phyloP scores from a whole-genome alignment of 2,888 invertebrate genomes.

The Scaptomyza cyrtandrae region DNA sequence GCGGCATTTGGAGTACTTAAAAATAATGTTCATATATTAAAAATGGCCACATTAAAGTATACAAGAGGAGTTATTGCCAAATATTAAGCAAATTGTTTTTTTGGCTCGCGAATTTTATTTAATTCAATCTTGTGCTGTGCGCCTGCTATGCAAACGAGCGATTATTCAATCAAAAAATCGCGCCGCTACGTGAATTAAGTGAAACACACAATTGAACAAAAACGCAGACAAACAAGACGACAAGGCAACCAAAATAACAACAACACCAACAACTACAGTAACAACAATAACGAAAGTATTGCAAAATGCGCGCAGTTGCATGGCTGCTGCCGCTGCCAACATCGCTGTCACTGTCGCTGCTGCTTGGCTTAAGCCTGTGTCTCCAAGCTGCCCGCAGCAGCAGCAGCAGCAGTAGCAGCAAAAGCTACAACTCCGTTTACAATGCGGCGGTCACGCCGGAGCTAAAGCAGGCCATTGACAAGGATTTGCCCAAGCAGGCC shows the following conservation, averaged over 20 bases:
- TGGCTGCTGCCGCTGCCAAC: slow-evolving; percentile 45
- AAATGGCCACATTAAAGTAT: slow-evolving; percentile 44
- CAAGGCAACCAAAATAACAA: slow-evolving; percentile 5
- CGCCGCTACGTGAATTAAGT: slow-evolving; percentile 77
- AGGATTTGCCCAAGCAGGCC: slow-evolving; percentile 84
- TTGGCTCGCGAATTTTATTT: slow-evolving; percentile 41
- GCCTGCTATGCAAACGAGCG: slow-evolving; percentile 74
- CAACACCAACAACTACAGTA: slow-evolving; percentile 19
- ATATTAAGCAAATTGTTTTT: slow-evolving; percentile 30
- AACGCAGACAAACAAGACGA: slow-evolving; percentile 51
- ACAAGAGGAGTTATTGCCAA: slow-evolving; percentile 43
- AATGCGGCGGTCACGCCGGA: slow-evolving; percentile 80
- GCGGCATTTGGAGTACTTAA: slow-evolving; percentile 6
- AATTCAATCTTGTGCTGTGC: slow-evolving; percentile 52
- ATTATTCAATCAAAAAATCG: slow-evolving; percentile 77
- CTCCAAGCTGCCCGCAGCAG: slow-evolving; percentile 55
- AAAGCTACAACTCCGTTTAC: slow-evolving; percentile 74
- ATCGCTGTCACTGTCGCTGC: slow-evolving; percentile 26
- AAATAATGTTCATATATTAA: slow-evolving; percentile 43
- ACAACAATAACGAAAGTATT: slow-evolving; percentile 63
- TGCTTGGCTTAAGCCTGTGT: slow-evolving; percentile 27
- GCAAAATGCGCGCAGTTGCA: slow-evolving; percentile 69
- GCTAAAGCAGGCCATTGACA: slow-evolving; percentile 81
- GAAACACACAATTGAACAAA: slow-evolving; percentile 73
- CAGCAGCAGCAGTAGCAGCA: slow-evolving; percentile 38